Evolutionary conservation across 2,797 vertebrate species (phyloP).

Genomic region (Eospalax fontanierii): DNA sequence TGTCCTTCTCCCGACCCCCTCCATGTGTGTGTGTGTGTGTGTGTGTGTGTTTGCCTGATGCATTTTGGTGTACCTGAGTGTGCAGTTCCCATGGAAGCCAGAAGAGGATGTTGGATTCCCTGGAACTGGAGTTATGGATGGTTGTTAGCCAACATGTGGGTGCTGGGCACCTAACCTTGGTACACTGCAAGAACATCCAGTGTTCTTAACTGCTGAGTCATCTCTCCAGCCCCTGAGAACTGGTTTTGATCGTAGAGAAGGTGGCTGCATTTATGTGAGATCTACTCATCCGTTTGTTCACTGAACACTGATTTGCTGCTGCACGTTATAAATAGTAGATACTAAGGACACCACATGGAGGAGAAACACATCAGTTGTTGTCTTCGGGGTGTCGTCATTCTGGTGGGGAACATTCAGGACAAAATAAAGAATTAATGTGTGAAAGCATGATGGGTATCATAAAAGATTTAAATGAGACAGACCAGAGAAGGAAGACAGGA

Average conservation of each 20-base stretch:
- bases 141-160: no score
- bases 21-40: no score
- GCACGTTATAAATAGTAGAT: no score
- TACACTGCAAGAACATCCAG: no score
- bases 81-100: no score
- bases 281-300: neutral
- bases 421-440: neutral
- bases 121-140: no score
- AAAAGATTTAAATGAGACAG: neutral
- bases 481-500: fast-evolving
- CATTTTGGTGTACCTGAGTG: no score
- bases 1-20: no score
- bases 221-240: neutral
- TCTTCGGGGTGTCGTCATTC: neutral
- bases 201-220: no score
- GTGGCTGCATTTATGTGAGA: neutral
- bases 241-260: neutral
- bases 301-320: neutral
- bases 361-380: neutral
- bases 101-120: no score
- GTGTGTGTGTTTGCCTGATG: no score
- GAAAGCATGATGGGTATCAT: neutral
- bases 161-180: no score
- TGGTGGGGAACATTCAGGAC: neutral
- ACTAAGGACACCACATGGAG: neutral